Evolutionary conservation across 2,113 vertebrate species (phyloP).

Genomic region (rabbit (Oryctolagus cuniculus)): DNA sequence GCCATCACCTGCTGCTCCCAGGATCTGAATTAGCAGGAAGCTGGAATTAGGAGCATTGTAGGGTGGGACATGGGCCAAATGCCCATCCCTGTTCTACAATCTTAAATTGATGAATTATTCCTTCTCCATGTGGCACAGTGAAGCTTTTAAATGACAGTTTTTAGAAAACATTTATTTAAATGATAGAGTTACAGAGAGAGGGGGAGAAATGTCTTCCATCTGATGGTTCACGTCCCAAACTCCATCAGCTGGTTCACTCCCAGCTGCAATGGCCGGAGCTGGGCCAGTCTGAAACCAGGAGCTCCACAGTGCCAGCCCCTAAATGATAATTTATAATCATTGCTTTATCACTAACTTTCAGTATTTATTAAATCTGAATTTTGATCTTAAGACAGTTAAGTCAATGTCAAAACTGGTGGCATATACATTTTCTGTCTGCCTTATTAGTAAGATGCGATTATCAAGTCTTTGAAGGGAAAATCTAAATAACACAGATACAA

Average conservation of each 20-base stretch:
- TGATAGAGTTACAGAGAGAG: too few species aligned
- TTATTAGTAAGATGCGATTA: background rate
- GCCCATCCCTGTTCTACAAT: too few species aligned
- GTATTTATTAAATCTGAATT: conserved; percentile 17
- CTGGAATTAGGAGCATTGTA: too few species aligned
- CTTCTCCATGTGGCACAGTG: background rate
- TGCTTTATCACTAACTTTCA: background rate
- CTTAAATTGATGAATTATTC: background rate
- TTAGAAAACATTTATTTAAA: background rate
- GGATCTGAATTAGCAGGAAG: too few species aligned
- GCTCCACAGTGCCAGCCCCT: too few species aligned
- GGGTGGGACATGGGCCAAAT: too few species aligned
- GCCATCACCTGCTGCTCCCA: too few species aligned
- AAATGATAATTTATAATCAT: background rate
- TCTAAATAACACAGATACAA: background rate
- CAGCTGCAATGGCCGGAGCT: too few species aligned
- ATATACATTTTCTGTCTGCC: background rate
- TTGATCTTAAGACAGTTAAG: conserved; percentile 13
- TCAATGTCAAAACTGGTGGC: background rate
- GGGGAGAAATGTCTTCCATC: too few species aligned
- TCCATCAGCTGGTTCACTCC: too few species aligned
- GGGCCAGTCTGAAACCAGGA: too few species aligned
- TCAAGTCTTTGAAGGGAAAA: background rate
- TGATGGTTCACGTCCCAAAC: too few species aligned
- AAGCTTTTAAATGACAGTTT: background rate